Base-by-base conservation (phyloP, 2,797 vertebrate species). In the Oreochromis grahami region DNA sequence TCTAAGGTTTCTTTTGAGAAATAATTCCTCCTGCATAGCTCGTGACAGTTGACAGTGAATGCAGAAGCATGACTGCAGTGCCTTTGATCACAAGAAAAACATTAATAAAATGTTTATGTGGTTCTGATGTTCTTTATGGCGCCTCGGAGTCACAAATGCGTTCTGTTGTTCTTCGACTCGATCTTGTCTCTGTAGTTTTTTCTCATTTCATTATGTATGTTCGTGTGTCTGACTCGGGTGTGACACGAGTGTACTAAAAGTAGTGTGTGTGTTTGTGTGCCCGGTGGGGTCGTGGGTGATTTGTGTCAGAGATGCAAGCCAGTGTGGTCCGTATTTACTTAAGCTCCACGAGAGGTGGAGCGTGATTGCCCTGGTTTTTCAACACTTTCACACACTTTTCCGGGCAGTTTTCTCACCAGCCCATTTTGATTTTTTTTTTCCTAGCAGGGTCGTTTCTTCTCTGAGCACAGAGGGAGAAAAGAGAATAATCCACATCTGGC, bases 371-470 rank as follows among this genome's bases (percentile, higher is more conserved):
- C 88, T 17, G 55, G 84, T 88, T 93, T 95, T 95, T 96, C 95
- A 95, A 94, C 94, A 91, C 93, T 88, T 94, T 95, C 94, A 93
- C 94, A 91, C 93, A 88, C 90, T 94, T 95, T 94, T 91, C 92
- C 84, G 79, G 87, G 89, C 92, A 79, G 91, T 94, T 95, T 92
- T 93, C 92, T 89, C 89, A 86, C 77, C 88, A 91, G 91, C 88
- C 51, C 90, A 79, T 92, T 93, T 88, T 60, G 34, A 0, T 60
- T 41, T 85, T 88, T 43, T 90, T 92, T 86, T 77, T 72, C 88
- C 77, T 84, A 9, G 50, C 12, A 11, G 86, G 83, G 76, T 91
- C 38, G 21, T 82, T 86, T 82, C 34, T 80, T 72, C 77, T 78
- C 56, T 19, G 80, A 83, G 76, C 19, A 19, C 26, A 50, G n/a